Evolutionary conservation across 2,888 invertebrate species (phyloP), one percentile per base, ranked within the genome.

Genomic region (Chaetogeoica ovagalla): DNA sequence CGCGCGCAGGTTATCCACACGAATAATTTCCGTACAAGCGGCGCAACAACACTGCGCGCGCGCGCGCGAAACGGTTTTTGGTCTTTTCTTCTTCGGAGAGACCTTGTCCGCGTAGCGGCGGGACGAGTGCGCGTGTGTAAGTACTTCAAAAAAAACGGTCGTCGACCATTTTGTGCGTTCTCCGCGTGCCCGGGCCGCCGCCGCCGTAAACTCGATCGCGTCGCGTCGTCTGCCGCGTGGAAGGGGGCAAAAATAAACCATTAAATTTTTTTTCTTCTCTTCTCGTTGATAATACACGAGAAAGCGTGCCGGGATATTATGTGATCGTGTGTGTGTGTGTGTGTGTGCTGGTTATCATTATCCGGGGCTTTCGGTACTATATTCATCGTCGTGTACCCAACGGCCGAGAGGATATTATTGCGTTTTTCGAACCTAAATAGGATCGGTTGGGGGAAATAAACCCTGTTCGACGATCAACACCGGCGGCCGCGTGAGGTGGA

Each of bases 1-100:
- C 15, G 9, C 60, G 23, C 15, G 43, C 68, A 76, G 75, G 66
- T 48, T 76, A 68, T 68, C 66, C 68, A 76, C 75, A 76, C 17
- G 66, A 23, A 57, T 23, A 60, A 23, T 23, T 39, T 15, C 21
- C 55, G 65, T 21, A 55, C 65, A 75, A 75, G 23, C 13, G 65
- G 13, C 21, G 59, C n/a, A n/a, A 37, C 70, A 70, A 37, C 74
- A 74, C 74, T 74, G 75, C 39, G 57, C 2, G 9, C n/a, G 43
- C 11, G 17, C 63, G 57, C 43, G 57, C 39, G 8, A 23, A 75
- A 43, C 39, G 55, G 70, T 71, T 71, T n/a, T 71, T 8, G 57
- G 57, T 4, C 11, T 13, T 9, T 11, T 55, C 23, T 70, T 55
- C 55, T 55, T 19, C 23, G 13, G 60, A 60, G 21, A 60, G 13